Percentiles rank a stretch among this genome's conserved stretches.
Evolutionary conservation across 2,113 vertebrate species (phyloP).

Genomic region (Phaetusa simplex): DNA sequence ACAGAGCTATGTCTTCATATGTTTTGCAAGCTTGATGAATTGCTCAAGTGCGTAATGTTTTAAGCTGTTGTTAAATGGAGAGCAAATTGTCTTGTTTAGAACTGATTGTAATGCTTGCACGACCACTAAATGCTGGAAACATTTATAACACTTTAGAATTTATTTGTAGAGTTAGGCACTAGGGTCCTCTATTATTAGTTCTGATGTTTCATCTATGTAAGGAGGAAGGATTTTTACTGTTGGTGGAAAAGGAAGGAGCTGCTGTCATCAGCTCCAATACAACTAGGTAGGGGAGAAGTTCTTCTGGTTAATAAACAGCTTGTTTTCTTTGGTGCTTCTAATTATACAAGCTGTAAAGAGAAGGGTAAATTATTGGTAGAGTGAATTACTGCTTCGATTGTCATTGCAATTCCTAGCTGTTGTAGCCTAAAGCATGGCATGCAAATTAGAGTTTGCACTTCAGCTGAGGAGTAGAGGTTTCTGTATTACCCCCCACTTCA

Average conservation of each 20-base stretch:
- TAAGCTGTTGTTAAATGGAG: not conserved
- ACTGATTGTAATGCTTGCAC: not conserved
- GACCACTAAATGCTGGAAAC: not conserved
- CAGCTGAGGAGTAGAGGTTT: not conserved
- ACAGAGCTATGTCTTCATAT: not conserved
- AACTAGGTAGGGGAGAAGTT: not conserved
- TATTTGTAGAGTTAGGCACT: not conserved
- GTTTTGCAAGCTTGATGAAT: not conserved
- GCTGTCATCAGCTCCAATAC: not conserved
- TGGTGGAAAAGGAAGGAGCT: not conserved
- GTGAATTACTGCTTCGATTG: not conserved
- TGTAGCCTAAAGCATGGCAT: not conserved
- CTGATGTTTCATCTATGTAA: not conserved
- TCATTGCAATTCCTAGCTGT: not conserved
- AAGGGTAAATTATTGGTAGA: not conserved
- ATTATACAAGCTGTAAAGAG: not conserved
- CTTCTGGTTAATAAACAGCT: not conserved
- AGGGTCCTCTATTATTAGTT: not conserved
- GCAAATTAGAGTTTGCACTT: not conserved
- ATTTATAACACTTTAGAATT: not conserved
- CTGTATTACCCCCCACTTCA: not conserved
- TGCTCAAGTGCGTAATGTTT: not conserved
- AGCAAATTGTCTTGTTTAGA: not conserved
- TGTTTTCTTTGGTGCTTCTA: constrained; percentile 3
- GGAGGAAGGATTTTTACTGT: not conserved